Evolutionary conservation across 2,888 invertebrate species (phyloP).

Genomic region (Orchestes rusci): DNA sequence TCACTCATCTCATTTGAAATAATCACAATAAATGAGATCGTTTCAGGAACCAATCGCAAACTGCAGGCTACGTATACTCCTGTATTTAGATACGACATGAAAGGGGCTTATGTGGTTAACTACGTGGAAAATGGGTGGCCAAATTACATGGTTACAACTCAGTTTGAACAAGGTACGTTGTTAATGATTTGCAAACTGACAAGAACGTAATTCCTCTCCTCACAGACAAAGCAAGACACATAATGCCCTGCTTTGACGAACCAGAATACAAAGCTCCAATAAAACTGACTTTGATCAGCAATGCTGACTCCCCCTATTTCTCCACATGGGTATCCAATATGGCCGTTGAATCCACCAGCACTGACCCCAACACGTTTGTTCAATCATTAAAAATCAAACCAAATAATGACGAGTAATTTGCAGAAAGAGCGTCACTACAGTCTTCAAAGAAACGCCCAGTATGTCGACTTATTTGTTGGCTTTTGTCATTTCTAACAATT

Average conservation of each 20-base stretch:
- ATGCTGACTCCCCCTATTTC: constrained; percentile 30
- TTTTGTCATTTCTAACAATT: constrained; percentile 58
- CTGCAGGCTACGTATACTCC: constrained; percentile 7
- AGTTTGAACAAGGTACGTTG: constrained; percentile 49
- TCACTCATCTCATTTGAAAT: no score
- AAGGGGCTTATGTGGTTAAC: constrained; percentile 45
- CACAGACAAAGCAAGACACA: constrained; percentile 58
- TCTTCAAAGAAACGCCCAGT: constrained; percentile 38
- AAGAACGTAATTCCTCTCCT: no score
- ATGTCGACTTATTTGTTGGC: constrained; percentile 67
- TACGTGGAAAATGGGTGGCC: constrained; percentile 18
- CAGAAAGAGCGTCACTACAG: constrained; percentile 1
- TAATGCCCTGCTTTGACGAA: constrained; percentile 73
- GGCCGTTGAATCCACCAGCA: not conserved
- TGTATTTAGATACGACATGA: constrained; percentile 28
- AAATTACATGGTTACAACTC: constrained; percentile 57
- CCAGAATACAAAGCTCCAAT: constrained; percentile 57
- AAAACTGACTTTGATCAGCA: constrained; percentile 45
- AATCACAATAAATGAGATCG: no score
- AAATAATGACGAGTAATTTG: not conserved
- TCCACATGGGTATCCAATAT: not conserved
- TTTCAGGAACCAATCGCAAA: constrained; percentile 10
- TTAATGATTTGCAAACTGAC: no score
- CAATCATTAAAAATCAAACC: not conserved
- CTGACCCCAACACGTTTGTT: not conserved